Evolutionary conservation across 92 coral and sea anemone species (phyloP).

Genomic region (Parazoanthus darwini): DNA sequence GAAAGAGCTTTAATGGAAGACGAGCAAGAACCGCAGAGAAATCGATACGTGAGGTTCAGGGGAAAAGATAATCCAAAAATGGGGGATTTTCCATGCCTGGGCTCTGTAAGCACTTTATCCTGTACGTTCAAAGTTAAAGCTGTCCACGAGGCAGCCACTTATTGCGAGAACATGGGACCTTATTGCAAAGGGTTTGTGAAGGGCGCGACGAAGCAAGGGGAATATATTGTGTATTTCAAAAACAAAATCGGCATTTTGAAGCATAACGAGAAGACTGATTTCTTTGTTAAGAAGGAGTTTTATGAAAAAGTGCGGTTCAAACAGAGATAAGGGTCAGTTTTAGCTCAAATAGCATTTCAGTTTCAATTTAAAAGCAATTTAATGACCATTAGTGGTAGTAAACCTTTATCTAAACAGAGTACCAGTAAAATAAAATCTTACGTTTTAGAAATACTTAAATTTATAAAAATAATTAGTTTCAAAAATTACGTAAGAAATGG

Average conservation of each 20-base stretch:
- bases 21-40: background rate
- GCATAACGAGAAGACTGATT: conserved; percentile 16
- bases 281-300: conserved; percentile 33
- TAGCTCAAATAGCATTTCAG: background rate
- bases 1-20: background rate
- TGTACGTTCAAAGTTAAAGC: conserved; percentile 8
- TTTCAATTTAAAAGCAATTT: background rate
- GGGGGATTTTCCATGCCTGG: conserved; percentile 31
- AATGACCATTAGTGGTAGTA: background rate
- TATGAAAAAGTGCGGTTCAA: conserved; percentile 34
- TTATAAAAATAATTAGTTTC: too few species aligned
- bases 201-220: background rate
- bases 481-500: background rate
- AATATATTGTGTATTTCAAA: conserved; percentile 12
- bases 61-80: conserved; percentile 22
- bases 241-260: conserved; percentile 26
- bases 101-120: conserved; percentile 6
- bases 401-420: background rate
- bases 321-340: background rate
- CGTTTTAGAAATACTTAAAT: background rate
- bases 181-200: conserved; percentile 35
- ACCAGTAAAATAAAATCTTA: background rate
- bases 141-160: conserved; percentile 2
- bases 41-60: conserved; percentile 10
- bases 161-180: conserved; percentile 34